Conservation (phyloP, 2,888 invertebrate species). For the Dione vanillae region DNA sequence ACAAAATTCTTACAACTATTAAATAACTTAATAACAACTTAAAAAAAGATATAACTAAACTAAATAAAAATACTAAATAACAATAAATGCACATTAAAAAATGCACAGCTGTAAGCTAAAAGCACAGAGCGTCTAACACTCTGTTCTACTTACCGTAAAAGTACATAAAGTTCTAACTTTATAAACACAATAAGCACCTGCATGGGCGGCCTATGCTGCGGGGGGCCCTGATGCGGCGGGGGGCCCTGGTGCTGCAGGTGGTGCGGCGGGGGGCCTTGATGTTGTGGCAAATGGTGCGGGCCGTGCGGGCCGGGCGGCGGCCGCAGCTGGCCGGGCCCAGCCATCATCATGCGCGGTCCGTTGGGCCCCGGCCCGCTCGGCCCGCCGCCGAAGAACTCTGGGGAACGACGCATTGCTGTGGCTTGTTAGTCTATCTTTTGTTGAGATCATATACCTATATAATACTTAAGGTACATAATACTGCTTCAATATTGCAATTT, state of each 20-base stretch:
- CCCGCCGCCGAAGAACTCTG: slow-evolving; percentile 79
- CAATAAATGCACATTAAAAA: no score
- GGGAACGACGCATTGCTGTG: slow-evolving; percentile 25
- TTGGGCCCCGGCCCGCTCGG: slow-evolving; percentile 79
- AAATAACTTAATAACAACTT: not conserved
- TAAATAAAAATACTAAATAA: not conserved
- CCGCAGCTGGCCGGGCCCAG: slow-evolving; percentile 68
- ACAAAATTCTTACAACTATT: not conserved
- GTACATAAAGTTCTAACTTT: not conserved
- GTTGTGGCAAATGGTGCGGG: slow-evolving; percentile 75
- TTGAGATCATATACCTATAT: not conserved
- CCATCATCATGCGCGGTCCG: slow-evolving; percentile 75
- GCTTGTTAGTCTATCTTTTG: slow-evolving; percentile 12
- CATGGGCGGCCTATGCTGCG: slow-evolving; percentile 86
- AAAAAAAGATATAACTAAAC: not conserved
- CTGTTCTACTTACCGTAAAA: not conserved
- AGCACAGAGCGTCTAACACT: not conserved
- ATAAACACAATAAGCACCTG: slow-evolving; percentile 59
- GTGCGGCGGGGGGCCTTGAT: slow-evolving; percentile 77
- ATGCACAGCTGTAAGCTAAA: no score
- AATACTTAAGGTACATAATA: no score
- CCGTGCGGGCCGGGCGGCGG: slow-evolving; percentile 74
- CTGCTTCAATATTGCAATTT: no score
- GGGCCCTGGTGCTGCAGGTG: slow-evolving; percentile 83
- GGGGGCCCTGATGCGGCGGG: slow-evolving; percentile 83